A percentile compares a stretch with the other conserved stretches of the same genome.
Evolutionary conservation across 2,888 invertebrate species (phyloP).

Genomic region (Scotopteryx bipunctaria): DNA sequence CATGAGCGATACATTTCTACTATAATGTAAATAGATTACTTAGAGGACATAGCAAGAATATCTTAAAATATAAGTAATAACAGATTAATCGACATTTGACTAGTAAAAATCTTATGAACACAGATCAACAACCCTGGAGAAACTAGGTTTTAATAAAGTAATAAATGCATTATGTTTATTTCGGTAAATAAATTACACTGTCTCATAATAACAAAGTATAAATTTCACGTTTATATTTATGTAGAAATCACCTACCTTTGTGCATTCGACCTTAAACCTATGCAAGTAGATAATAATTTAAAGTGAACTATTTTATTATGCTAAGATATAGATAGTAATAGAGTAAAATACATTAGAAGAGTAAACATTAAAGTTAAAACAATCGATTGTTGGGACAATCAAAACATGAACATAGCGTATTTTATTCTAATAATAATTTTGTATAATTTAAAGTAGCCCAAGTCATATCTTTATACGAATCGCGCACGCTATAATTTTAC

Average conservation of each 20-base stretch:
- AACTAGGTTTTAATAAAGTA: conserved; percentile 38
- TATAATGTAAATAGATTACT: not conserved
- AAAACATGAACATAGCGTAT: conserved; percentile 26
- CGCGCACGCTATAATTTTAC: conserved; percentile 35
- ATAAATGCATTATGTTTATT: conserved; percentile 34
- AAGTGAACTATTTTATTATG: conserved; percentile 31
- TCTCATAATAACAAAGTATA: conserved; percentile 8
- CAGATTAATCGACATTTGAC: conserved; percentile 44
- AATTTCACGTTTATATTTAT: conserved; percentile 12
- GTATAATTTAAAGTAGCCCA: conserved; percentile 35
- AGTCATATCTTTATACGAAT: conserved; percentile 35
- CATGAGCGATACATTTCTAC: conserved; percentile 1
- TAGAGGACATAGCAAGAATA: not conserved
- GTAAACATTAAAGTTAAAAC: conserved; percentile 43
- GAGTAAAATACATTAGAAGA: conserved; percentile 41
- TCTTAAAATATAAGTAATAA: conserved; percentile 20
- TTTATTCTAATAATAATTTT: conserved; percentile 36
- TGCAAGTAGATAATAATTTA: conserved; percentile 37
- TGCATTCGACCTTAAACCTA: conserved; percentile 36
- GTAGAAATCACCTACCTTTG: conserved; percentile 26
- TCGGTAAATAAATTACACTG: conserved; percentile 19
- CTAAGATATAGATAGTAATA: conserved; percentile 32
- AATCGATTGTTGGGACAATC: conserved; percentile 38
- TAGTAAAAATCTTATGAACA: conserved; percentile 57
- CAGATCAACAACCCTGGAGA: conserved; percentile 62